phyloP scores from a whole-genome alignment of 2,888 invertebrate species.

The Calameuta pallipes region DNA sequence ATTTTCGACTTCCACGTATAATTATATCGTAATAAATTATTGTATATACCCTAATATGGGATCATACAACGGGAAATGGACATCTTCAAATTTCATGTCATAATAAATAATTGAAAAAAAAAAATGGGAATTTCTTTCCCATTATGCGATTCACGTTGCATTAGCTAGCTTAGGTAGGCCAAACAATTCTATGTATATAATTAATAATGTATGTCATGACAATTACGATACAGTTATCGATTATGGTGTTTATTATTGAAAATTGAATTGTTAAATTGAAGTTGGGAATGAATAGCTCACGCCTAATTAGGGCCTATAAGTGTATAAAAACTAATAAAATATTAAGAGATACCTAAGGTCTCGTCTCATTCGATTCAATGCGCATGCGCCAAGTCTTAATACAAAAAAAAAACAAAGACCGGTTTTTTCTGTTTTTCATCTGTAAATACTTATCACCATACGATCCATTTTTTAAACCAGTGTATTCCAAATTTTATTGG shows the following conservation, averaged over 20 bases:
- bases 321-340: constrained; percentile 42
- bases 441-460: not conserved
- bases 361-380: not conserved
- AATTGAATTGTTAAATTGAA: constrained; percentile 43
- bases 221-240: constrained; percentile 34
- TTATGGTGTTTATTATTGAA: constrained; percentile 42
- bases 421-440: not conserved
- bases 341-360: constrained; percentile 28
- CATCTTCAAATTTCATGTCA: not conserved
- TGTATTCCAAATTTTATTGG: too few species aligned
- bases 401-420: not conserved
- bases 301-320: constrained; percentile 48
- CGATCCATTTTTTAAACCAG: too few species aligned
- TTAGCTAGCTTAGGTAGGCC: constrained; percentile 44
- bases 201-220: constrained; percentile 31
- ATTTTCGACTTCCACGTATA: constrained; percentile 48
- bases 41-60: constrained; percentile 29
- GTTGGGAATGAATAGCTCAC: constrained; percentile 41
- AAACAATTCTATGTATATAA: constrained; percentile 45
- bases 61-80: constrained; percentile 29
- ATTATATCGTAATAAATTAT: constrained; percentile 31
- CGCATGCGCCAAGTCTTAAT: not conserved
- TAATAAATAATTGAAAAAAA: not conserved
- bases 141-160: constrained; percentile 19
- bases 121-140: not conserved